Percentiles rank a stretch among this genome's conserved stretches.
Evolutionary conservation across 2,113 vertebrate genomes (phyloP).

Genomic region (Notarius lentiginosus): DNA sequence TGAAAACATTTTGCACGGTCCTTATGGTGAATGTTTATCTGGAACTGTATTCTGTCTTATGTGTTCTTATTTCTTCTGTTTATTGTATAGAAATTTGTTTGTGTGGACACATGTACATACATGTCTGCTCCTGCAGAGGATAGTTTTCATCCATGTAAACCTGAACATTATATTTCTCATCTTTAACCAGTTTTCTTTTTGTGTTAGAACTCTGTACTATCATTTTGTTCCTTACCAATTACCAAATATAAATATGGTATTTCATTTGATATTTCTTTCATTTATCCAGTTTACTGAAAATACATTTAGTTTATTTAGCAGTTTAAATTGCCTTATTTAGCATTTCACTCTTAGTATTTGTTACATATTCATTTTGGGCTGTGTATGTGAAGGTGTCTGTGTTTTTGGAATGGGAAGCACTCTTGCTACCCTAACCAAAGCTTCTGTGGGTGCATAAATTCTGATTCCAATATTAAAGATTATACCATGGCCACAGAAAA

Average conservation of each 20-base stretch:
- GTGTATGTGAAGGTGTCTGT: constrained; percentile 49
- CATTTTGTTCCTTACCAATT: constrained; percentile 68
- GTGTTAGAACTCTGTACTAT: constrained; percentile 68
- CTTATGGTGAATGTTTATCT: constrained; percentile 68
- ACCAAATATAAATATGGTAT: constrained; percentile 70
- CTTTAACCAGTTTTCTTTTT: constrained; percentile 57
- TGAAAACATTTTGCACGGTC: constrained; percentile 72
- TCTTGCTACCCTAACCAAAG: background rate
- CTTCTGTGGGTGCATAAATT: constrained; percentile 44
- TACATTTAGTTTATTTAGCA: constrained; percentile 73
- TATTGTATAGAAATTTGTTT: constrained; percentile 47
- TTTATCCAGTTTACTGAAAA: constrained; percentile 59
- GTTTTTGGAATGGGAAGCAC: constrained; percentile 10
- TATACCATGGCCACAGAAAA: background rate
- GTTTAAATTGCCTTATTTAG: constrained; percentile 53
- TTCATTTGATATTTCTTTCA: constrained; percentile 29
- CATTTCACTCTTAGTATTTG: constrained; percentile 38
- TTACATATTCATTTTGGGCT: constrained; percentile 65
- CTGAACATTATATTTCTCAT: constrained; percentile 55
- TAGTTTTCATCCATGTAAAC: constrained; percentile 51
- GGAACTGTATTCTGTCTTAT: constrained; percentile 53
- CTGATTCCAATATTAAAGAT: constrained; percentile 36
- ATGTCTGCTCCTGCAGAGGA: constrained; percentile 42
- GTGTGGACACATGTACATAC: constrained; percentile 68
- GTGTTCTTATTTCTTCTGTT: constrained; percentile 43